These are phyloP conservation scores for Anguilla megastoma DNA, from an alignment of 2,797 vertebrate species.

Conservation along the genomic window DNA sequence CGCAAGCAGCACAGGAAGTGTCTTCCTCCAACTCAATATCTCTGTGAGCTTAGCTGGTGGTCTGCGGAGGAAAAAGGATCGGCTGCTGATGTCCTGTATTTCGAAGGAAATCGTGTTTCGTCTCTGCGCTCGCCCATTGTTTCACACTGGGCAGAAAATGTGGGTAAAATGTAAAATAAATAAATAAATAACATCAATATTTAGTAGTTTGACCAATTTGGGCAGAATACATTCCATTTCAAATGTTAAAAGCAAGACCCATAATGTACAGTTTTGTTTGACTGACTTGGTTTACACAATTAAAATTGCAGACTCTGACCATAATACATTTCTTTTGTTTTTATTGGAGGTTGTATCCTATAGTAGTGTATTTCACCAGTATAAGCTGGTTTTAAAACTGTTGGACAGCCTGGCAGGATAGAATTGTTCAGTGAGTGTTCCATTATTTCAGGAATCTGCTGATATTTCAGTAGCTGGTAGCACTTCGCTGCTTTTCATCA, in stretches of 20 bases:
- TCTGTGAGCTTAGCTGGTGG: neutral
- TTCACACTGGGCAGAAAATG: constrained; percentile 1
- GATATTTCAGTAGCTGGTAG: no score
- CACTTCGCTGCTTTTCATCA: no score
- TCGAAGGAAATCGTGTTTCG: neutral
- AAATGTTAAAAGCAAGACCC: neutral
- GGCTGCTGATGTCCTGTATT: neutral
- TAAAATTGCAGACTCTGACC: neutral
- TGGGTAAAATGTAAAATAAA: neutral
- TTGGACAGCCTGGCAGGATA: no score
- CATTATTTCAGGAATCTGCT: no score
- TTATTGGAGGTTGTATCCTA: no score
- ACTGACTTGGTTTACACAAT: neutral
- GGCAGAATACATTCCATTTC: neutral
- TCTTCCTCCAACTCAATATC: neutral
- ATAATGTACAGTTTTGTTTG: neutral
- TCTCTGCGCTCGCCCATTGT: neutral
- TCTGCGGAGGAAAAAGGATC: neutral
- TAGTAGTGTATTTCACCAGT: no score
- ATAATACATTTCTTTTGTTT: no score
- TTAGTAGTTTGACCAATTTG: neutral
- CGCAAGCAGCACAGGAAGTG: neutral
- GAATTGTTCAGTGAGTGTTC: no score
- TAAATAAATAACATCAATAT: neutral
- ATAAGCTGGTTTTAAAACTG: no score